Evolutionary conservation across 2,888 invertebrate genomes (phyloP).

Genomic region (Lordiphosa fenestrarum): DNA sequence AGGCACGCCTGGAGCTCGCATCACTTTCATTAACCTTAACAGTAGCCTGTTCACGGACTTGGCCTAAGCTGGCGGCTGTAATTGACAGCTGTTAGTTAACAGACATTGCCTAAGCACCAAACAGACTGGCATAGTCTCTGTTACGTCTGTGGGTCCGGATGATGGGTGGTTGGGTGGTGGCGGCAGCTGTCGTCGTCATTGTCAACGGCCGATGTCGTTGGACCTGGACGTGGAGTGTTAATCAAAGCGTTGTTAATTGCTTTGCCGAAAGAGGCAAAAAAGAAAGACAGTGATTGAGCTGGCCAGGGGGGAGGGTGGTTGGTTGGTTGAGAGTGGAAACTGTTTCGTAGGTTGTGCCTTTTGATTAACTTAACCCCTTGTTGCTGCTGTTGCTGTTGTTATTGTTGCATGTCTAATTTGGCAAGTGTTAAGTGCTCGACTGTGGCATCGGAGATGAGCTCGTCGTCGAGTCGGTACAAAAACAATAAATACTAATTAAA

Average conservation of each 20-base stretch:
- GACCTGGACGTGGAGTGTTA: constrained; percentile 62
- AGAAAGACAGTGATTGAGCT: constrained; percentile 65
- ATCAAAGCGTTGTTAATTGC: constrained; percentile 77
- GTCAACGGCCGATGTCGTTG: constrained; percentile 45
- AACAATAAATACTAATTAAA: constrained; percentile 73
- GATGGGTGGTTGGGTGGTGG: not conserved
- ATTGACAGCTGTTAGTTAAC: constrained; percentile 73
- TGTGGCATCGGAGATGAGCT: not conserved
- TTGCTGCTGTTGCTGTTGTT: constrained; percentile 24
- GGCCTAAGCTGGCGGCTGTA: constrained; percentile 47
- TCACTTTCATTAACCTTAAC: constrained; percentile 18
- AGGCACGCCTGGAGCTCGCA: not conserved
- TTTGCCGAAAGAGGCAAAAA: constrained; percentile 61
- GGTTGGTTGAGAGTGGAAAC: constrained; percentile 3
- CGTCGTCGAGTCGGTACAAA: constrained; percentile 21
- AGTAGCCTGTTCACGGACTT: constrained; percentile 21
- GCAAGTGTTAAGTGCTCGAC: constrained; percentile 60
- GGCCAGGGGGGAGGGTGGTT: constrained; percentile 8
- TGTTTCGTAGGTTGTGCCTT: constrained; percentile 24
- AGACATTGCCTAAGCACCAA: constrained; percentile 42
- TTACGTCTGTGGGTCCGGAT: not conserved
- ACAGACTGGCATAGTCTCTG: constrained; percentile 6
- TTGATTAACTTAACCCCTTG: constrained; percentile 63
- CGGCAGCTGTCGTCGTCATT: constrained; percentile 65
- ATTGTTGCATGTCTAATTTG: constrained; percentile 68